Evolutionary conservation across 2,797 vertebrate species (phyloP).

Genomic region (Eutrigla gurnardus): DNA sequence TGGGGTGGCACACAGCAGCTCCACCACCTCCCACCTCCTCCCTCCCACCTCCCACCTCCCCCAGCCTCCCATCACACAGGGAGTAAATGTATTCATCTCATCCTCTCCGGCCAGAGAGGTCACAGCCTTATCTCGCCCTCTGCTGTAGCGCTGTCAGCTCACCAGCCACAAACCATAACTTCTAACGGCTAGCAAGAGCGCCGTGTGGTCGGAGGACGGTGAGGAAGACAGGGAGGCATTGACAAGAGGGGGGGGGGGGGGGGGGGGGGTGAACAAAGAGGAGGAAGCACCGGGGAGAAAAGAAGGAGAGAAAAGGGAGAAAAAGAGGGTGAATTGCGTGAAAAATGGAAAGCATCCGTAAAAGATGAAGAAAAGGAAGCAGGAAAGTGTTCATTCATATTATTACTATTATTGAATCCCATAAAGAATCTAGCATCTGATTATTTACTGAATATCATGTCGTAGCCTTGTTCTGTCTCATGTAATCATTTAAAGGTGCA

Average conservation of each 20-base stretch:
- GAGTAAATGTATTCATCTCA: conserved; percentile 83
- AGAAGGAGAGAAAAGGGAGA: background rate
- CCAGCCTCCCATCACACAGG: conserved; percentile 67
- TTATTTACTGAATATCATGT: background rate
- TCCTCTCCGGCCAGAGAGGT: conserved; percentile 76
- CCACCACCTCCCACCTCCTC: background rate
- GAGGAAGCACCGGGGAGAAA: conserved; percentile 1
- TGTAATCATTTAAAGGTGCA: conserved; percentile 9
- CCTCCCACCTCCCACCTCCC: background rate
- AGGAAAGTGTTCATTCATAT: background rate
- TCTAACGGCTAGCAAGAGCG: conserved; percentile 56
- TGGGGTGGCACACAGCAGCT: conserved; percentile 51
- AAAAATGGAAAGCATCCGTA: conserved; percentile 5
- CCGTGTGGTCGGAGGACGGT: conserved; percentile 35
- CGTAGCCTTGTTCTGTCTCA: background rate
- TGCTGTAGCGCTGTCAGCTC: conserved; percentile 83
- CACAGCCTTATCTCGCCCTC: conserved; percentile 81
- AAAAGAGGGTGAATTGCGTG: background rate
- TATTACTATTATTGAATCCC: background rate
- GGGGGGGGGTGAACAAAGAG: background rate
- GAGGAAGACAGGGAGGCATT: conserved; percentile 28
- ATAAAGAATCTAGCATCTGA: background rate
- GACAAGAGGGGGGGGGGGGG: background rate
- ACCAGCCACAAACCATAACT: conserved; percentile 82
- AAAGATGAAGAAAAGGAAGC: background rate